phyloP scores from a whole-genome alignment of 35 echinoderm and acorn worm genomes.

The Lytechinus pictus region DNA sequence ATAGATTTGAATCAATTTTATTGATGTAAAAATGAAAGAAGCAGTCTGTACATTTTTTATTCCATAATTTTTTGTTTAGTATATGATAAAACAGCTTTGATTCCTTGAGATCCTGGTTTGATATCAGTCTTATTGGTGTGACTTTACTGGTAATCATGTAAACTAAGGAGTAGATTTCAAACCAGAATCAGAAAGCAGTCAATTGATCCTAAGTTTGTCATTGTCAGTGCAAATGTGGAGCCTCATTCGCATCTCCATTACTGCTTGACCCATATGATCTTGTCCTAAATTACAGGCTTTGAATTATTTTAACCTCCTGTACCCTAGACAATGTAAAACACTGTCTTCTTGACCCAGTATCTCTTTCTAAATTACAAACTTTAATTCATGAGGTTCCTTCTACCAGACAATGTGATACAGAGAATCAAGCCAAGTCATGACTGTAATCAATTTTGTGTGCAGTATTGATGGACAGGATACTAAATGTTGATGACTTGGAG shows the following conservation, averaged over 20 bases:
- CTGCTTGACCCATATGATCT: background rate
- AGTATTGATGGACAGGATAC: background rate
- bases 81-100: too few relatives aligned
- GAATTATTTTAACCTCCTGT: background rate
- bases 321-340: background rate
- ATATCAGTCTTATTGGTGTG: too few relatives aligned
- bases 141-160: background rate
- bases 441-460: background rate
- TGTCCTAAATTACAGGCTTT: background rate
- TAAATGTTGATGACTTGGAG: background rate
- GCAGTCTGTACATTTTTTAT: too few relatives aligned
- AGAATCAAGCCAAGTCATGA: background rate
- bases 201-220: background rate
- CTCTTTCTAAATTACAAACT: slow-evolving; percentile 19
- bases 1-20: too few relatives aligned
- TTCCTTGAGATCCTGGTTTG: too few relatives aligned
- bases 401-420: background rate
- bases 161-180: background rate
- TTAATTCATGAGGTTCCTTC: background rate
- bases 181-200: background rate
- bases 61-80: too few relatives aligned
- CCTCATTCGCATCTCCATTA: background rate
- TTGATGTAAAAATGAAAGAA: too few relatives aligned
- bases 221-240: background rate
- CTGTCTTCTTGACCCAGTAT: background rate